Base-by-base conservation (phyloP, 2,888 invertebrate species). In the Clostera curtula region DNA sequence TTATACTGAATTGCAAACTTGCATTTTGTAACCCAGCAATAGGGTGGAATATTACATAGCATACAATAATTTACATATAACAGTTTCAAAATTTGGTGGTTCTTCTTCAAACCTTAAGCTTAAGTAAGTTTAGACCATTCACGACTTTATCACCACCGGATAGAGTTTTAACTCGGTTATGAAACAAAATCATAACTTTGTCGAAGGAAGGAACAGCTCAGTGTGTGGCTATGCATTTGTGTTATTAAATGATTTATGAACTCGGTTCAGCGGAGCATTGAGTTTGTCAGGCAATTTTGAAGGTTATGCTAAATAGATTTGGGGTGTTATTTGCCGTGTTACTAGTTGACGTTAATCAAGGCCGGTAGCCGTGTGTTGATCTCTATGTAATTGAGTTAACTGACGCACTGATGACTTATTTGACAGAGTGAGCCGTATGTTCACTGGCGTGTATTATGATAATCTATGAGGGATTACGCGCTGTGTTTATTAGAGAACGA, bases 171-270 rank as follows among this genome's bases (percentile, higher is more conserved):
- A 56, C 60, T 56, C 16, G 42, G 42, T 40, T 43, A 34, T 7
- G 12, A 18, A 16, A 6, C 19, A 13, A 42, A 41, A 54, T 57
- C 55, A 51, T 63, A 67, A 65, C 56, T 66, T 56, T 34, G 49
- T 59, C 52, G 64, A 67, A 77, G 83, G 80, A 82, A 82, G 80
- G 73, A 76, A 72, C 59, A 69, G 76, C 77, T 76, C 71, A 72
- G 75, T 74, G 79, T 79, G 80, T 75, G 79, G 76, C 75, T 77
- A 66, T 73, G 72, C 76, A 71, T 79, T 82, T 75, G 75, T 77
- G 82, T 80, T 82, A 83, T 82, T 80, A 82, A 80, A 82, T 82
- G 83, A 82, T 83, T 83, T 80, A 83, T 83, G 76, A 70, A 67
- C 61, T 65, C 69, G 79, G 76, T 82, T 82, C 75, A 75, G n/a